A percentile compares a stretch with the other conserved stretches of the same genome.
phyloP scores from a whole-genome alignment of 53 echinoderm and acorn worm species.

The Stichopus horrens region DNA sequence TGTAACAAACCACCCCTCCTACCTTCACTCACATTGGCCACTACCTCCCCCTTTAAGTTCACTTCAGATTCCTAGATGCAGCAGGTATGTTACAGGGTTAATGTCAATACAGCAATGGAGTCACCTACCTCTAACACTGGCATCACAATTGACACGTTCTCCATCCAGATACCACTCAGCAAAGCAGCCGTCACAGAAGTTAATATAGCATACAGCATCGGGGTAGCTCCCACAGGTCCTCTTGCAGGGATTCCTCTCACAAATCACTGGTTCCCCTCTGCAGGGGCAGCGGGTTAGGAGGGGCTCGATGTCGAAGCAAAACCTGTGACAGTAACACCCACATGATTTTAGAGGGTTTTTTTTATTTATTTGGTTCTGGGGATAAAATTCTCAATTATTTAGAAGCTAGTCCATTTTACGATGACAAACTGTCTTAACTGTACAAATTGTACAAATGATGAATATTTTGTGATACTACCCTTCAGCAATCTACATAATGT shows the following conservation, averaged over 20 bases:
- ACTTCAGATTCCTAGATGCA: not conserved
- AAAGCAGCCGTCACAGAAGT: conserved; percentile 75
- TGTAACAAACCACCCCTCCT: not conserved
- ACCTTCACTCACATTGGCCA: not conserved
- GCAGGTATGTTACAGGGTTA: not conserved
- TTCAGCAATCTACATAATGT: too few relatives aligned
- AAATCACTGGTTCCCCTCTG: conserved; percentile 49
- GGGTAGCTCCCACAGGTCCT: conserved; percentile 60
- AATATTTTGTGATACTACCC: too few relatives aligned
- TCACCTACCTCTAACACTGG: conserved; percentile 48
- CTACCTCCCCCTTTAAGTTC: too few relatives aligned
- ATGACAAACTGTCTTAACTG: too few relatives aligned
- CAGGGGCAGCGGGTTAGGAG: conserved; percentile 72
- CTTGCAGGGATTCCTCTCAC: conserved; percentile 80
- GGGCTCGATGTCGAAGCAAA: conserved; percentile 87
- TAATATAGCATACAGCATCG: conserved; percentile 75
- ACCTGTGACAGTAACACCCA: conserved; percentile 43
- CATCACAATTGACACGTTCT: conserved; percentile 68
- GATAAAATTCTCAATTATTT: too few relatives aligned
- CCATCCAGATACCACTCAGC: conserved; percentile 79
- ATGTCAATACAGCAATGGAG: not conserved
- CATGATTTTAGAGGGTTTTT: not conserved
- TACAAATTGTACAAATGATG: too few relatives aligned
- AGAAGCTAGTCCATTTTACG: too few relatives aligned
- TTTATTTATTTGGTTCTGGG: too few relatives aligned